Evolutionary conservation across 2,113 vertebrate genomes (phyloP).

Genomic region (Channa argus): DNA sequence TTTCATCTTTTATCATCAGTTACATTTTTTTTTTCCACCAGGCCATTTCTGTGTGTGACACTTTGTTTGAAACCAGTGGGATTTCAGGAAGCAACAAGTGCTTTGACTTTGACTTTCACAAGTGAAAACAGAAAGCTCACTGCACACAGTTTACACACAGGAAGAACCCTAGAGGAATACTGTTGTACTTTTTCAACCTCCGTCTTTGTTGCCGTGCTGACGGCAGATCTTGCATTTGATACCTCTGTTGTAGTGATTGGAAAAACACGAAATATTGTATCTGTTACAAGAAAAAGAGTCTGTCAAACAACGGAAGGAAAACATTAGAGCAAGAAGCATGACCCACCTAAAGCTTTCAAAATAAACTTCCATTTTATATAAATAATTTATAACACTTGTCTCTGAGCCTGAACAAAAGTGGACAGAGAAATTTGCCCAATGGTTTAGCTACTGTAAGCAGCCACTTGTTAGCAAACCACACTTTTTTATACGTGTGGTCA

Average conservation of each 20-base stretch:
- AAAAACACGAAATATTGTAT: background rate
- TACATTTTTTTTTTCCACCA: conserved; percentile 20
- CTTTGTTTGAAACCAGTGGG: conserved; percentile 59
- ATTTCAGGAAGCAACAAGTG: conserved; percentile 42
- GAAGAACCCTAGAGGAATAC: background rate
- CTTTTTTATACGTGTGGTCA: background rate
- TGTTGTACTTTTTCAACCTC: background rate
- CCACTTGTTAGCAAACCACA: too few relatives aligned
- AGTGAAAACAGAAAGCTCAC: conserved; percentile 47
- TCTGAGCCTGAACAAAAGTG: too few relatives aligned
- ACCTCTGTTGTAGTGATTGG: too few relatives aligned
- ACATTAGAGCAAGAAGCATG: background rate
- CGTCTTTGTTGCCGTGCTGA: background rate
- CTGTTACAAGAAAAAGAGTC: background rate
- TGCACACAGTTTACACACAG: conserved; percentile 12
- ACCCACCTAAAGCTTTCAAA: background rate
- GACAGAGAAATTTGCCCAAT: too few relatives aligned
- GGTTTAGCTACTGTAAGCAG: too few relatives aligned
- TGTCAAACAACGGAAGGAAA: conserved; percentile 5
- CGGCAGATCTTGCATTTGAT: too few relatives aligned
- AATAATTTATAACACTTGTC: too few relatives aligned
- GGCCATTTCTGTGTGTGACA: conserved; percentile 35
- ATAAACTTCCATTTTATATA: too few relatives aligned
- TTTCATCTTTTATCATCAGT: conserved; percentile 56
- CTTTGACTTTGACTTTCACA: conserved; percentile 36